Percentiles rank a stretch among this genome's conserved stretches.
Evolutionary conservation across 2,888 invertebrate genomes (phyloP).

Genomic region (Sinotaia quadrata): DNA sequence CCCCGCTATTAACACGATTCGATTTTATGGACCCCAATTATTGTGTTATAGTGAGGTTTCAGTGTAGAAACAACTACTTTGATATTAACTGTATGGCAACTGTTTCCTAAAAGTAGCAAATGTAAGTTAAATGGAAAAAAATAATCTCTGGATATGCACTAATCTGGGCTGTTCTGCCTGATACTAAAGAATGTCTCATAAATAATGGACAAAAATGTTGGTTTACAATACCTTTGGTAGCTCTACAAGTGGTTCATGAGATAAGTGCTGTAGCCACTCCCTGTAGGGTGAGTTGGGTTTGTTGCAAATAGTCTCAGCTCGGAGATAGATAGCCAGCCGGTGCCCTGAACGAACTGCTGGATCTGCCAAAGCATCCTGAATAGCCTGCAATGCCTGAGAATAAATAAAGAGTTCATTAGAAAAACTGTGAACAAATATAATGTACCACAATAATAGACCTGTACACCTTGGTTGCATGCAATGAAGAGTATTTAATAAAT

Average conservation of each 20-base stretch:
- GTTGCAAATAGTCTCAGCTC: slow-evolving; percentile 70
- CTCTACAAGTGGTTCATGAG: slow-evolving; percentile 52
- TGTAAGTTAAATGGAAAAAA: too few species aligned
- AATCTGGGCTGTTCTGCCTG: too few species aligned
- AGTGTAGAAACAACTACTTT: too few species aligned
- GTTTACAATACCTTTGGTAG: slow-evolving; percentile 71
- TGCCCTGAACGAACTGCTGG: slow-evolving; percentile 69
- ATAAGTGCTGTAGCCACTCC: slow-evolving; percentile 57
- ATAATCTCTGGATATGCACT: too few species aligned
- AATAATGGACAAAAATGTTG: too few species aligned
- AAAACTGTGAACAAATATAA: background rate
- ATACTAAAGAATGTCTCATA: too few species aligned
- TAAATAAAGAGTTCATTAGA: background rate
- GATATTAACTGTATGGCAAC: too few species aligned
- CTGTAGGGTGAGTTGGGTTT: slow-evolving; percentile 56
- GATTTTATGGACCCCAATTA: too few species aligned
- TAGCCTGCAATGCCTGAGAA: slow-evolving; percentile 68
- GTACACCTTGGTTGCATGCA: background rate
- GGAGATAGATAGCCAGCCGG: slow-evolving; percentile 70
- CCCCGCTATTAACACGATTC: too few species aligned
- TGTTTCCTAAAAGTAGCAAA: too few species aligned
- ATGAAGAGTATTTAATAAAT: too few species aligned
- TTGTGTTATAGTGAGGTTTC: too few species aligned
- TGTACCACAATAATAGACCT: background rate
- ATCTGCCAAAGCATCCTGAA: slow-evolving; percentile 70